Evolutionary conservation across 2,888 invertebrate genomes (phyloP).

Genomic region (Acanthacorydalis orientalis): DNA sequence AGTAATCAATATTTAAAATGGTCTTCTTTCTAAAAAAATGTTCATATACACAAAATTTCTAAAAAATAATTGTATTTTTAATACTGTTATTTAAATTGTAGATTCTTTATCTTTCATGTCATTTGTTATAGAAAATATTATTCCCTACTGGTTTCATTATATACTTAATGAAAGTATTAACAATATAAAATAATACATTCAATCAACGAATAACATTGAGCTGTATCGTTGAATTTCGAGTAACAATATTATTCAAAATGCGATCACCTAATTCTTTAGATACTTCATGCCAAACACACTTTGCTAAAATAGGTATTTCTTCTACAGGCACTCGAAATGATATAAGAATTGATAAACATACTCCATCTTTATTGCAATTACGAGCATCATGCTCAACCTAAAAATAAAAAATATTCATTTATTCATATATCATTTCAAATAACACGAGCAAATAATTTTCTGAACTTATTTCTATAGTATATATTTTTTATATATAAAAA

Average conservation of each 20-base stretch:
- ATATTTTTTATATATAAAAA: too few species aligned
- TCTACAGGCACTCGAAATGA: conserved; percentile 73
- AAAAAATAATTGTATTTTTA: not conserved
- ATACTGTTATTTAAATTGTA: too few species aligned
- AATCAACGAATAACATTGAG: conserved; percentile 64
- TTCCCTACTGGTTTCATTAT: too few species aligned
- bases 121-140: too few species aligned
- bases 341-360: conserved; percentile 66
- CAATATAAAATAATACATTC: not conserved
- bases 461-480: too few species aligned
- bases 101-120: too few species aligned
- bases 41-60: not conserved
- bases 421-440: too few species aligned
- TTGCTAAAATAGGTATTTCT: conserved; percentile 71
- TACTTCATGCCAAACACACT: conserved; percentile 80
- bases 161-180: too few species aligned
- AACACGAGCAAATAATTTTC: too few species aligned
- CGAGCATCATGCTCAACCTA: conserved; percentile 46
- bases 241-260: conserved; percentile 49
- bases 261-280: conserved; percentile 48
- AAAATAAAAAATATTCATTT: too few species aligned
- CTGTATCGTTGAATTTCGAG: conserved; percentile 62
- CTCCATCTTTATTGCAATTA: conserved; percentile 44
- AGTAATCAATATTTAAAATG: not conserved
- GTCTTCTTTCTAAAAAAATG: not conserved